phyloP scores from a whole-genome alignment of 2,888 invertebrate genomes.

The Dolomedes plantarius region DNA sequence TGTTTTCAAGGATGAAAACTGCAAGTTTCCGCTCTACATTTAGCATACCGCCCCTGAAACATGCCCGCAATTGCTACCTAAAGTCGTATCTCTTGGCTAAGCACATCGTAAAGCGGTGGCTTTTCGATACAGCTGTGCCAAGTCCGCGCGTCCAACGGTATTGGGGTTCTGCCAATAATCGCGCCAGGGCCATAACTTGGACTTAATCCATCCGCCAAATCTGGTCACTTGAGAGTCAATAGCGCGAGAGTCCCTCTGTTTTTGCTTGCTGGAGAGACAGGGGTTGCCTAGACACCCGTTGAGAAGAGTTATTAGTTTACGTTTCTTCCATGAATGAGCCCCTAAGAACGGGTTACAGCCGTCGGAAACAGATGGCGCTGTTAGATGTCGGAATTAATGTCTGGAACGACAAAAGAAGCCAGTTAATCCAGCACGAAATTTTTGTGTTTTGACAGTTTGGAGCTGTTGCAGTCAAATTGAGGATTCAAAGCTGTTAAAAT shows the following conservation, averaged over 20 bases:
- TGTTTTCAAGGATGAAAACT: too few species aligned
- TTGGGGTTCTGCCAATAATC: conserved; percentile 59
- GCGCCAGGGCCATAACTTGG: conserved; percentile 60
- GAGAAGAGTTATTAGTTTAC: conserved; percentile 11
- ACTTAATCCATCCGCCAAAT: conserved; percentile 63
- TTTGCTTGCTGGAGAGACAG: not conserved
- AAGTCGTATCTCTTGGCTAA: conserved; percentile 69
- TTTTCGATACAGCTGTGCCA: conserved; percentile 58
- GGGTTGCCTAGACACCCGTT: not conserved
- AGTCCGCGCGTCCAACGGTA: conserved; percentile 31
- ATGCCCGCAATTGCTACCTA: conserved; percentile 25
- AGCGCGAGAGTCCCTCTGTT: not conserved
- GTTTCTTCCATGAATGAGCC: not conserved
- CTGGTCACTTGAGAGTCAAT: conserved; percentile 52
- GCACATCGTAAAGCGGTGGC: conserved; percentile 66
- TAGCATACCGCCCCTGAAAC: conserved; percentile 23
- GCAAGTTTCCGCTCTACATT: not conserved
- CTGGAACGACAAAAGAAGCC: conserved; percentile 3
- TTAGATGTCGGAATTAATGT: conserved; percentile 1
- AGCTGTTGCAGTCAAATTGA: not conserved
- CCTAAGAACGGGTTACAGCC: conserved; percentile 2
- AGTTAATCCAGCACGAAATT: not conserved
- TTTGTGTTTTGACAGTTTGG: not conserved
- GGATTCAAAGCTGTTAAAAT: not conserved
- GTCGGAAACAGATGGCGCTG: conserved; percentile 16